A percentile compares a stretch with the other conserved stretches of the same genome.
Evolutionary conservation across 2,888 invertebrate species (phyloP).

Genomic region (Neoascia interrupta): DNA sequence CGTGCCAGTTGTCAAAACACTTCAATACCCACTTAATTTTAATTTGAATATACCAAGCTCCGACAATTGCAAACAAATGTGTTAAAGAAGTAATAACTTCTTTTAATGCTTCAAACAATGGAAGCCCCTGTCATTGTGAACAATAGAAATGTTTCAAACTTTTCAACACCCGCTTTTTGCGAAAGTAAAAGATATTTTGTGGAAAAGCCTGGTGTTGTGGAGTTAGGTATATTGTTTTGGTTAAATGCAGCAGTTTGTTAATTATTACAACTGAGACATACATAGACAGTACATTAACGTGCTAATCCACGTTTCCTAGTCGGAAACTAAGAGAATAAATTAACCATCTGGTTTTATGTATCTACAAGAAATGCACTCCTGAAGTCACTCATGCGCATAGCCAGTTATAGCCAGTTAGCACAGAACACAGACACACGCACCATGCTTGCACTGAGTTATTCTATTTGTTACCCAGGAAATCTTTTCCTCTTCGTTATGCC

Average conservation of each 20-base stretch:
- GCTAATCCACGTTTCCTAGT: no score
- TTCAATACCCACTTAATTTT: conserved; percentile 8
- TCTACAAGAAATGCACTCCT: conserved; percentile 11
- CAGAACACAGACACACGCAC: conserved; percentile 20
- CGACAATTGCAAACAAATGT: no score
- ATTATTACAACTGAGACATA: background rate
- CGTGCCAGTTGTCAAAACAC: conserved; percentile 53
- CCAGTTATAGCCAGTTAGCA: no score
- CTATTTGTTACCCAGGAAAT: background rate
- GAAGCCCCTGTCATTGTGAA: conserved; percentile 27
- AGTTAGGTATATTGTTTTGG: no score
- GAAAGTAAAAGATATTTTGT: no score
- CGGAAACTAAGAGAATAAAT: conserved; percentile 5
- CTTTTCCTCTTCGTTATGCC: conserved; percentile 24
- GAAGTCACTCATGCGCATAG: conserved; percentile 38
- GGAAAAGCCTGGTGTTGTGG: no score
- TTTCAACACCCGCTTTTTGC: conserved; percentile 42
- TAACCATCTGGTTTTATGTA: background rate
- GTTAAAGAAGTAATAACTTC: no score
- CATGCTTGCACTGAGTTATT: conserved; percentile 31
- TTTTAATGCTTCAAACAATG: no score
- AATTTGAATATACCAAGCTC: no score
- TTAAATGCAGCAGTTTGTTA: background rate
- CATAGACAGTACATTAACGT: conserved; percentile 35
- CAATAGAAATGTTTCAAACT: conserved; percentile 17